These are phyloP conservation scores for Temnothorax rugatulus DNA, from an alignment of 2,888 invertebrate species.

Conservation along the genomic window DNA sequence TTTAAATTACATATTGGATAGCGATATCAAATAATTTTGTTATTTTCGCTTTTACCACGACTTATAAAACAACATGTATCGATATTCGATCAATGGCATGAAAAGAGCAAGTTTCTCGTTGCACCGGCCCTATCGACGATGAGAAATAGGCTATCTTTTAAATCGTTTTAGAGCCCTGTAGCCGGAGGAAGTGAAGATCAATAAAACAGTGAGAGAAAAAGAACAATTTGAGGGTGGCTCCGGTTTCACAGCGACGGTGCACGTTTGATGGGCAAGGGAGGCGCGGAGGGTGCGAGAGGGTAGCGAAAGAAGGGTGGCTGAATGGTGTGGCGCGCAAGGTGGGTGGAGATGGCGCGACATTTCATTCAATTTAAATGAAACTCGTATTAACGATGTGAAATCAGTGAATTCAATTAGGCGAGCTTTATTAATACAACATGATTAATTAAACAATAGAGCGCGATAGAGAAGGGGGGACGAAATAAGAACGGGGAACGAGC, in stretches of 20 bases:
- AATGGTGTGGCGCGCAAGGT: constrained; percentile 44
- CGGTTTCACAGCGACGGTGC: constrained; percentile 76
- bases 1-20: background rate
- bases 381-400: constrained; percentile 83
- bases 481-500: constrained; percentile 68
- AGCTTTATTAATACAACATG: constrained; percentile 85
- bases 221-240: constrained; percentile 80
- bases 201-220: constrained; percentile 83
- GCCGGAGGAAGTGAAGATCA: constrained; percentile 83
- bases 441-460: constrained; percentile 83
- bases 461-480: constrained; percentile 45
- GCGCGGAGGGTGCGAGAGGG: constrained; percentile 46
- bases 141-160: constrained; percentile 81
- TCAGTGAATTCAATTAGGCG: constrained; percentile 83
- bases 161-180: constrained; percentile 79
- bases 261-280: constrained; percentile 63
- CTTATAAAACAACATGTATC: constrained; percentile 50
- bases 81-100: constrained; percentile 54
- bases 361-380: constrained; percentile 84
- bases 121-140: constrained; percentile 63
- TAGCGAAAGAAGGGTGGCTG: constrained; percentile 59
- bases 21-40: background rate
- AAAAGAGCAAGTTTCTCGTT: constrained; percentile 42
- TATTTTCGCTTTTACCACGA: background rate
- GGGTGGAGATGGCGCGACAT: constrained; percentile 73